Base-by-base conservation (phyloP, 2,797 vertebrate genomes). In the Paedocypris micromegethes region DNA sequence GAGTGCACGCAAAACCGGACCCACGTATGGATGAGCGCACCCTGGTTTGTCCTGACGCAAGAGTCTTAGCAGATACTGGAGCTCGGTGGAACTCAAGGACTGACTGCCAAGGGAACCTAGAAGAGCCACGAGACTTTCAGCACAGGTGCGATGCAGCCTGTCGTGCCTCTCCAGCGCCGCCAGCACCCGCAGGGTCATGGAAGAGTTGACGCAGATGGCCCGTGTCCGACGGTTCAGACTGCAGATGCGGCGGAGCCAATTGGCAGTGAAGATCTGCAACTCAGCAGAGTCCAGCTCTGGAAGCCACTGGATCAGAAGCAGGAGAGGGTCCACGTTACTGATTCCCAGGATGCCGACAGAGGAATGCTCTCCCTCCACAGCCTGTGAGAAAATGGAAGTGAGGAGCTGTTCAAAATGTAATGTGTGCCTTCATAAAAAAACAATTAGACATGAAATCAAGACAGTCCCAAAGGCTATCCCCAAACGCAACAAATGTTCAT, bases 301-400 rank as follows among this genome's bases (percentile, higher is more conserved):
- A 72, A 98, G 92, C 96, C 96, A 98, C 78, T 94, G 94, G 78
- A 94, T 91, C 77, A 98, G 90, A 71, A 98, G 88, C 80, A 97
- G 70, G 78, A 98, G 85, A 9, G 96, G 94, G 59, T 98, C 94
- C 75, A 98, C 96, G 4, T 98, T 98, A 77, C 94, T 96, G 81
- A 98, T 96, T 76, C 95, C 96, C 79, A 97, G 82, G 70, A 98
- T 90, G 3, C 95, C 94, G 78, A 98, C 96, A 3, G 95, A 93
- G 48, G 92, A 91, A 80, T 98, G 96, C 66, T 98, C 95, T 3
- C 95, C 95, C 80, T 98, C 96, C 76, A 97, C 92, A 2, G 96
- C 94, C 96, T 95, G 77, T 59, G 84, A 85, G n/a, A 58, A 60
- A 1, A 42, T 42, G 42, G 2, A 1, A 3, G 53, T 9, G 3